Conservation (phyloP, 2,888 invertebrate genomes). For the Calliscelio sp. region DNA sequence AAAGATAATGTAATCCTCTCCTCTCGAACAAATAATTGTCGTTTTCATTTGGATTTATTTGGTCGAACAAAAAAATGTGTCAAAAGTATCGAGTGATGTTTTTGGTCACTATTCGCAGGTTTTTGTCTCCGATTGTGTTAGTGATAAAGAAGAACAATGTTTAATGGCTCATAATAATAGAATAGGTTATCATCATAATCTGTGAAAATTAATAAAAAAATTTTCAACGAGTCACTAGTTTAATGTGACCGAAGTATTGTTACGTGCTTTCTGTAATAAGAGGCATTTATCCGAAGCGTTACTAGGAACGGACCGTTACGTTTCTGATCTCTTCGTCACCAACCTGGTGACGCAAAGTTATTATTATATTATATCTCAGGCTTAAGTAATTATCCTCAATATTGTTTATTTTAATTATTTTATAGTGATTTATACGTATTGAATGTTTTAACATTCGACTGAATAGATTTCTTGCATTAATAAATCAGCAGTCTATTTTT, state of each 20-base stretch:
- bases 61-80: conserved; percentile 31
- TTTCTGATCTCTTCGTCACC: conserved; percentile 72
- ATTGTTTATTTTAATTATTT: too few relatives aligned
- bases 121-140: not conserved
- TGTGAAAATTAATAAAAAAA: conserved; percentile 47
- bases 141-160: not conserved
- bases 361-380: conserved; percentile 38
- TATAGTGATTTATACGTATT: too few relatives aligned
- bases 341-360: conserved; percentile 66
- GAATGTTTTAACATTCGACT: too few relatives aligned
- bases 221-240: conserved; percentile 57
- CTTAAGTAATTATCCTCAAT: conserved; percentile 42
- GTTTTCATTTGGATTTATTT: conserved; percentile 19
- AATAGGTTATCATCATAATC: conserved; percentile 30
- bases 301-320: conserved; percentile 85
- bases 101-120: too few relatives aligned
- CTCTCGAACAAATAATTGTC: not conserved
- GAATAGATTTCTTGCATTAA: too few relatives aligned
- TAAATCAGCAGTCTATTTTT: too few relatives aligned
- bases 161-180: conserved; percentile 38
- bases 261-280: conserved; percentile 77
- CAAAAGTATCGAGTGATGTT: conserved; percentile 4
- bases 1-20: conserved; percentile 23
- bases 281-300: conserved; percentile 84
- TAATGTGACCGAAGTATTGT: conserved; percentile 60